phyloP scores from a whole-genome alignment of 2,797 vertebrate species.

The Xiphorhynchus erythropygius region DNA sequence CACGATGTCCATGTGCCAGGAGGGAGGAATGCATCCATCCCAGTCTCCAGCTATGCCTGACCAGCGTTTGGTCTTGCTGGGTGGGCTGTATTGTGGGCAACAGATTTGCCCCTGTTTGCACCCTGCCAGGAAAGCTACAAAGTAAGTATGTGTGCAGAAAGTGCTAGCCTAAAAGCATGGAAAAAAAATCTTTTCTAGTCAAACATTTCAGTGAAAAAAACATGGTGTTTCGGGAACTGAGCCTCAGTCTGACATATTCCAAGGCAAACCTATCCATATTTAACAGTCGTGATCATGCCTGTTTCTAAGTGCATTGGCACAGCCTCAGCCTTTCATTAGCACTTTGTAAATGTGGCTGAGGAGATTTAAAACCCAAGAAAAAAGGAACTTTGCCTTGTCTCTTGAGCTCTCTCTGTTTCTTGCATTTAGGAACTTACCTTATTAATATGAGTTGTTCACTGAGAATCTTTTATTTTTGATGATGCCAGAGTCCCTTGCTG shows the following conservation, averaged over 20 bases:
- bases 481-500: slow-evolving; percentile 45
- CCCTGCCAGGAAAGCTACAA: neutral
- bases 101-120: neutral
- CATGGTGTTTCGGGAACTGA: neutral
- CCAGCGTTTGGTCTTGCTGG: neutral
- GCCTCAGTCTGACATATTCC: neutral
- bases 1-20: rapidly evolving
- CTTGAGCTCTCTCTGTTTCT: neutral
- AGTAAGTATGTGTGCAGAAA: neutral
- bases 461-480: slow-evolving; percentile 26
- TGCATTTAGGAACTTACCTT: slow-evolving; percentile 14
- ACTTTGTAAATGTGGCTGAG: slow-evolving; percentile 16
- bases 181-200: neutral
- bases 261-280: neutral
- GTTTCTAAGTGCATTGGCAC: neutral
- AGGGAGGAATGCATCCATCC: neutral
- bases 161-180: neutral
- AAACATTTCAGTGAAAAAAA: slow-evolving; percentile 2
- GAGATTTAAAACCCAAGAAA: slow-evolving; percentile 21
- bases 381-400: neutral
- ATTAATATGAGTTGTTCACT: slow-evolving; percentile 23
- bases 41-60: neutral
- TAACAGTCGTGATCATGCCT: neutral
- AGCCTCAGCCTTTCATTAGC: slow-evolving; percentile 9
- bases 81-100: neutral